Evolutionary conservation across 2,113 vertebrate genomes (phyloP).

Genomic region (Tetrao urogallus): DNA sequence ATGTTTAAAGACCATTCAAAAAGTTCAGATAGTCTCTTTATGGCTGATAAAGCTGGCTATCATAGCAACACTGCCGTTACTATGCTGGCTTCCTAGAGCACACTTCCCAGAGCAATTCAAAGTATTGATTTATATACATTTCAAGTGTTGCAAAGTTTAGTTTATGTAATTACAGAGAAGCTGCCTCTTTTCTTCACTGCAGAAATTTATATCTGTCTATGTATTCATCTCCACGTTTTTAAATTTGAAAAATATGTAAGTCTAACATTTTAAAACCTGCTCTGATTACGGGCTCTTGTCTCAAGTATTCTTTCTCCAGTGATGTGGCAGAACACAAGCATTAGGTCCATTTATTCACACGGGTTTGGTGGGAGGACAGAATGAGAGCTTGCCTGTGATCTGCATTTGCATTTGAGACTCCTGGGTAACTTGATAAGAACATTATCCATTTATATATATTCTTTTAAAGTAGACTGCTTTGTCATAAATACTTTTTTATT

Average conservation of each 20-base stretch:
- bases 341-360: slow-evolving; percentile 1
- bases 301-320: slow-evolving; percentile 29
- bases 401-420: background rate
- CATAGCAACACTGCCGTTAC: slow-evolving; percentile 17
- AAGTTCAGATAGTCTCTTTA: background rate
- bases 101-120: slow-evolving; percentile 21
- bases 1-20: background rate
- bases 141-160: slow-evolving; percentile 70
- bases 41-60: background rate
- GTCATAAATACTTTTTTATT: background rate
- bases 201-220: slow-evolving; percentile 38
- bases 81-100: background rate
- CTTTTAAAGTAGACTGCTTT: background rate
- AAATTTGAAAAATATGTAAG: slow-evolving; percentile 53
- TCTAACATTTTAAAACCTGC: slow-evolving; percentile 46
- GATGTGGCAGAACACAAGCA: slow-evolving; percentile 17
- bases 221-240: slow-evolving; percentile 51
- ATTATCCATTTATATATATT: background rate
- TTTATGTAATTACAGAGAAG: slow-evolving; percentile 62
- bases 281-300: slow-evolving; percentile 49
- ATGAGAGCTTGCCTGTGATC: background rate
- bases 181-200: slow-evolving; percentile 21
- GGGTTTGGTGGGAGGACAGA: background rate
- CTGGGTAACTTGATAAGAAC: background rate
- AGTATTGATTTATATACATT: slow-evolving; percentile 41